A percentile compares a stretch with the other conserved stretches of the same genome.
phyloP scores from a whole-genome alignment of 2,113 vertebrate species.

The Pseudorasbora parva region DNA sequence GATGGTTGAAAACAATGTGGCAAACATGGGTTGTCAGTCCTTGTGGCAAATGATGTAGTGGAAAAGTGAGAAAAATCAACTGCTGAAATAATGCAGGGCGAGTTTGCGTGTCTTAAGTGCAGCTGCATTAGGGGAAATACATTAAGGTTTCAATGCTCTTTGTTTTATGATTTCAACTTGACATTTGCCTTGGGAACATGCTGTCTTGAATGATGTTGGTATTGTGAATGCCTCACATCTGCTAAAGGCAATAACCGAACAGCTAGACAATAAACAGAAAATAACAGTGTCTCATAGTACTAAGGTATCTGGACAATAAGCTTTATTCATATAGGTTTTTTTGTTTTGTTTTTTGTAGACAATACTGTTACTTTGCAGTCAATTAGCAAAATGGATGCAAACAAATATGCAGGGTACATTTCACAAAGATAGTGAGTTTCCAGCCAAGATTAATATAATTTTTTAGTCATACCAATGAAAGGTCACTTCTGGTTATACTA shows the following conservation, averaged over 20 bases:
- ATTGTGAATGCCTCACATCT: not conserved
- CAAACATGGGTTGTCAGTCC: not conserved
- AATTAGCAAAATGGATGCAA: not conserved
- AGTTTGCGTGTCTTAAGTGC: not conserved
- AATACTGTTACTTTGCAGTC: not conserved
- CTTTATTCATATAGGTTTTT: too few species aligned
- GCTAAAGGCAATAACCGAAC: constrained; percentile 10
- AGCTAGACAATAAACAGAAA: not conserved
- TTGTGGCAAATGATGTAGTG: not conserved
- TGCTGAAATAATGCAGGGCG: not conserved
- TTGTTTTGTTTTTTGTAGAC: not conserved
- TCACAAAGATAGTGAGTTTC: not conserved
- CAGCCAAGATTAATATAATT: not conserved
- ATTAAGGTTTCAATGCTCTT: not conserved
- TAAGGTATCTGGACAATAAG: not conserved
- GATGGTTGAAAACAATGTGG: not conserved
- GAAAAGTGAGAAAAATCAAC: not conserved
- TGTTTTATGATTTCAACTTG: constrained; percentile 5
- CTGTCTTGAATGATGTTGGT: not conserved
- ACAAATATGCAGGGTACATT: not conserved
- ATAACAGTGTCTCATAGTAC: not conserved
- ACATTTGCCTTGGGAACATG: constrained; percentile 1
- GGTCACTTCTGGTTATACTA: too few species aligned
- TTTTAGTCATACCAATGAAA: not conserved
- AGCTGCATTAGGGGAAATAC: not conserved